phyloP scores from a whole-genome alignment of 2,888 invertebrate genomes.

The Agrotis ipsilon region DNA sequence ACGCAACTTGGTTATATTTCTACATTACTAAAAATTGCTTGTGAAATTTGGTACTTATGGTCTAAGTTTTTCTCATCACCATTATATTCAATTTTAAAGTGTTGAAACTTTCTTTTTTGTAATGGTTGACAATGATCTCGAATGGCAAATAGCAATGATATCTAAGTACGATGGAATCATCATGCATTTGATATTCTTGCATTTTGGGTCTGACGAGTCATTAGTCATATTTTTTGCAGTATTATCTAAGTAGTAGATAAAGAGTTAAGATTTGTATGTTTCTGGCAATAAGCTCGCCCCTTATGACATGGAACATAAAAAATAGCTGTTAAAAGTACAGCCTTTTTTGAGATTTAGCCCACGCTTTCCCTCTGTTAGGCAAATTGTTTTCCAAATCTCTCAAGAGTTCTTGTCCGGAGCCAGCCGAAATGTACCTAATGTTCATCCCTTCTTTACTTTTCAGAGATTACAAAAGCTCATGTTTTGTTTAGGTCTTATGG shows the following conservation, averaged over 20 bases:
- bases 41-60: not conserved
- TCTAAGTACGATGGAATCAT: not conserved
- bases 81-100: not conserved
- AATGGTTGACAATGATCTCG: not conserved
- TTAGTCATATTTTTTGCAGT: not conserved
- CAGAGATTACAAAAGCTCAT: not conserved
- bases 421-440: no score
- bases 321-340: no score
- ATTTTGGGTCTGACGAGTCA: not conserved
- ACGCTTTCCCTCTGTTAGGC: no score
- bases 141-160: not conserved
- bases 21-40: constrained; percentile 3
- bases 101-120: not conserved
- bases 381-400: no score
- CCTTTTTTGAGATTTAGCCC: no score
- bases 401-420: no score
- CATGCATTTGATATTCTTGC: not conserved
- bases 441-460: no score
- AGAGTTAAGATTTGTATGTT: no score
- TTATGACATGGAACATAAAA: not conserved
- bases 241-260: not conserved
- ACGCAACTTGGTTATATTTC: constrained; percentile 1
- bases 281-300: not conserved
- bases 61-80: constrained; percentile 1
- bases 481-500: not conserved